A percentile compares a stretch with the other conserved stretches of the same genome.
Conservation (phyloP, 2,113 vertebrate species). For the Onychorhynchus coronatus region DNA sequence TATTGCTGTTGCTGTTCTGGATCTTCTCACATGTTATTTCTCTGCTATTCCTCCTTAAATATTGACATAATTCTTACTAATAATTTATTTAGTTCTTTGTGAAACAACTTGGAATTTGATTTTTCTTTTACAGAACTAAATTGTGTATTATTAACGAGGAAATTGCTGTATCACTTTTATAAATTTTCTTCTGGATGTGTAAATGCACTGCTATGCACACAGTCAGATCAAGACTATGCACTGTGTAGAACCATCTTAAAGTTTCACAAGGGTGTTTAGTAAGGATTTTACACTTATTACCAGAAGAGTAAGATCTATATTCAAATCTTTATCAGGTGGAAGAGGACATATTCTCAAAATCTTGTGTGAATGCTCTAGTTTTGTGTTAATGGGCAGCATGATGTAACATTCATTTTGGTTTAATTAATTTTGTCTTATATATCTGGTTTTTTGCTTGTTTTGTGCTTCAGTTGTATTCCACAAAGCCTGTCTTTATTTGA, state of each 20-base stretch:
- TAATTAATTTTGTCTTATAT: not conserved
- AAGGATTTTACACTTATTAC: not conserved
- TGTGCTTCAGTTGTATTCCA: not conserved
- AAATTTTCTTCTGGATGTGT: not conserved
- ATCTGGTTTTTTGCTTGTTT: not conserved
- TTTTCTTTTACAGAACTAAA: not conserved
- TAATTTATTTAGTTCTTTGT: not conserved
- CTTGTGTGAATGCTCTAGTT: not conserved
- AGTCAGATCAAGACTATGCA: not conserved
- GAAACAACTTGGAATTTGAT: not conserved
- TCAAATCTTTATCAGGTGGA: not conserved
- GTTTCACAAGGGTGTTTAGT: not conserved
- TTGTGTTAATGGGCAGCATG: not conserved
- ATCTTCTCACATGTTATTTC: not conserved
- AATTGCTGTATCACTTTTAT: not conserved
- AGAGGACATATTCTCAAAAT: not conserved
- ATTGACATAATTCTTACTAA: not conserved
- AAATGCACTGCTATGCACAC: not conserved
- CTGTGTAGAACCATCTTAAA: not conserved
- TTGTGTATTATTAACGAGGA: not conserved
- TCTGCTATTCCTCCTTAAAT: not conserved
- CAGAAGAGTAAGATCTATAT: not conserved
- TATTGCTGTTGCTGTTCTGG: not conserved
- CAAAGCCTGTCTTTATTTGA: not conserved
- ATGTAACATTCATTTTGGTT: not conserved